Evolutionary conservation across 2,797 vertebrate genomes (phyloP).

Genomic region (Sebastes minor): DNA sequence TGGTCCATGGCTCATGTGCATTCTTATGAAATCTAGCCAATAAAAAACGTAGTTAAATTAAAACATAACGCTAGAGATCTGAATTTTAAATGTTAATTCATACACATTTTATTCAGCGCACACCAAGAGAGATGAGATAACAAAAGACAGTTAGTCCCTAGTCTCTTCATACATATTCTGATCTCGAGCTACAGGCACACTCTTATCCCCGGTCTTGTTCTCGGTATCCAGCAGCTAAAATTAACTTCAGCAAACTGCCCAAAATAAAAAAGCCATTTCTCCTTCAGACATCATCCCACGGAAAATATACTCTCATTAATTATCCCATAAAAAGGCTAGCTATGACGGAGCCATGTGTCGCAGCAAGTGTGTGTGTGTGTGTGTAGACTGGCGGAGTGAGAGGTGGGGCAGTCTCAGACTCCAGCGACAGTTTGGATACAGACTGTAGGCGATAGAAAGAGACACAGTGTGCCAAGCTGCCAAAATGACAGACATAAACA

Average conservation of each 20-base stretch:
- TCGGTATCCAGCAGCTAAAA: slow-evolving; percentile 40
- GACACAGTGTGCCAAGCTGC: not conserved
- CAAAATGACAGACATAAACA: slow-evolving; percentile 13
- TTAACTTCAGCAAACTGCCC: slow-evolving; percentile 32
- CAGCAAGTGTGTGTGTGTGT: not conserved
- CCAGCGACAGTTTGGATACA: slow-evolving; percentile 22
- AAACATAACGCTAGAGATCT: not conserved
- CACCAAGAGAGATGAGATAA: not conserved
- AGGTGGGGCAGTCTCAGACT: slow-evolving; percentile 16
- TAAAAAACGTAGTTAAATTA: not conserved
- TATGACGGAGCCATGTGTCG: slow-evolving; percentile 1
- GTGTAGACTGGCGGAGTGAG: not conserved
- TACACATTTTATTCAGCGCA: not conserved
- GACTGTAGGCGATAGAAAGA: slow-evolving; percentile 17
- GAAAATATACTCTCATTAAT: slow-evolving; percentile 50
- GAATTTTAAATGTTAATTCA: not conserved
- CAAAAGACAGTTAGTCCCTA: not conserved
- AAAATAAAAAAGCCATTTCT: slow-evolving; percentile 43
- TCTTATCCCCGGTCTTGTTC: not conserved
- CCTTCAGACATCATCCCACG: slow-evolving; percentile 15
- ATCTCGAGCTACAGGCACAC: not conserved
- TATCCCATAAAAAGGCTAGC: slow-evolving; percentile 13
- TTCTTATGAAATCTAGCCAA: not conserved
- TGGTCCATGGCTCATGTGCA: not conserved
- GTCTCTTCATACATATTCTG: not conserved